A percentile compares a stretch with the other conserved stretches of the same genome.
Evolutionary conservation across 2,888 invertebrate genomes (phyloP).

Genomic region (Caenorhabditis macrosperma): DNA sequence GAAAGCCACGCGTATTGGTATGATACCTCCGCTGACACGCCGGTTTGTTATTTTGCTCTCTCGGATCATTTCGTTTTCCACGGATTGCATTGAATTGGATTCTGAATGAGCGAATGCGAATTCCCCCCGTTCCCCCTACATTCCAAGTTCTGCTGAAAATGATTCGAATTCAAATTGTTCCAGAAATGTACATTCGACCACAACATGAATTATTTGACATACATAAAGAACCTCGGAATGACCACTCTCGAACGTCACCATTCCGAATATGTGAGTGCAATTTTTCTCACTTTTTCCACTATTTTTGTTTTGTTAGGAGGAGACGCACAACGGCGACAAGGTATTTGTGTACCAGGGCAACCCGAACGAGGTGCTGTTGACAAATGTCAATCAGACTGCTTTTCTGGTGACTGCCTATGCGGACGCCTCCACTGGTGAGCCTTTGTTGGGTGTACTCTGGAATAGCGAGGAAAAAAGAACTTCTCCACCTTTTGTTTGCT

Average conservation of each 20-base stretch:
- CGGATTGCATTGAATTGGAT: too few species aligned
- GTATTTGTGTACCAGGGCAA: constrained; percentile 68
- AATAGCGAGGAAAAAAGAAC: neutral
- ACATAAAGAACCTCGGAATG: constrained; percentile 63
- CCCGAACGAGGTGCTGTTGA: constrained; percentile 60
- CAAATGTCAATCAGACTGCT: constrained; percentile 59
- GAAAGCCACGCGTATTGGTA: constrained; percentile 59
- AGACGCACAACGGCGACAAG: constrained; percentile 56
- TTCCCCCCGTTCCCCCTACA: neutral
- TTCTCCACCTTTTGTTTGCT: too few species aligned
- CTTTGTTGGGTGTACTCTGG: neutral
- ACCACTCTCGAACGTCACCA: constrained; percentile 51
- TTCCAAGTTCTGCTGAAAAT: too few species aligned
- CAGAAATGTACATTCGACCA: constrained; percentile 55
- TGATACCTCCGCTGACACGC: constrained; percentile 25
- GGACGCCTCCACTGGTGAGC: constrained; percentile 59
- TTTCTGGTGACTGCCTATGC: constrained; percentile 65
- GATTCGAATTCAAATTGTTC: neutral
- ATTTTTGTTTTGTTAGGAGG: constrained; percentile 53
- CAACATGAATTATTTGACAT: constrained; percentile 53
- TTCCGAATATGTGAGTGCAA: constrained; percentile 52
- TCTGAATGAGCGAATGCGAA: too few species aligned
- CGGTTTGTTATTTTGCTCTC: neutral
- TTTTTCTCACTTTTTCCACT: neutral
- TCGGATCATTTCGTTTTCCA: too few species aligned